phyloP scores from a whole-genome alignment of 2,113 vertebrate species.

The Amblyornis subalaris region DNA sequence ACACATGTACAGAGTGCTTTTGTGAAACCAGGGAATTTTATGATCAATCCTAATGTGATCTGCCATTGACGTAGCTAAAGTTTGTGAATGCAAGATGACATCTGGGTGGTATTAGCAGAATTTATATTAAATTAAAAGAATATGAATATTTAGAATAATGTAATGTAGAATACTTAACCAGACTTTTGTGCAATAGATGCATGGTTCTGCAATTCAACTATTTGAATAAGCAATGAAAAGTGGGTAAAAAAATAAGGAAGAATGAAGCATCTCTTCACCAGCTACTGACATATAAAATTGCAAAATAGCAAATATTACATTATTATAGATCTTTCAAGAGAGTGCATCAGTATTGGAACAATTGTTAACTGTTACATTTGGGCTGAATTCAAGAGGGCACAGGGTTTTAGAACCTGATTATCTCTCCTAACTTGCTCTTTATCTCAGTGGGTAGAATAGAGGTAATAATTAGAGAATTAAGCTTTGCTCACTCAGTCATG shows the following conservation, averaged over 20 bases:
- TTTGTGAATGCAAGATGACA: slow-evolving; percentile 24
- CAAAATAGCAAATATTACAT: not conserved
- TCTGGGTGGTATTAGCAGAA: slow-evolving; percentile 22
- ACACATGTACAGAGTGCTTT: not conserved
- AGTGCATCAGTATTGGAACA: not conserved
- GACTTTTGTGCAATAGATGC: not conserved
- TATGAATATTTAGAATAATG: slow-evolving; percentile 33
- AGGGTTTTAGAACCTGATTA: slow-evolving; percentile 65
- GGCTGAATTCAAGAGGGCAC: slow-evolving; percentile 43
- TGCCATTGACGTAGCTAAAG: not conserved
- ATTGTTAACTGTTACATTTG: slow-evolving; percentile 49
- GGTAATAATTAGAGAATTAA: slow-evolving; percentile 74
- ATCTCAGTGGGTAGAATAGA: slow-evolving; percentile 65
- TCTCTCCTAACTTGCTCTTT: slow-evolving; percentile 66
- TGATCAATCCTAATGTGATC: slow-evolving; percentile 46
- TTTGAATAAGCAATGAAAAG: not conserved
- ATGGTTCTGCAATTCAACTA: not conserved
- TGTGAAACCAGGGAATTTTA: not conserved
- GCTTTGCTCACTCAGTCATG: slow-evolving; percentile 57
- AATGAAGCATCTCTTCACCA: not conserved
- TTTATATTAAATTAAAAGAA: slow-evolving; percentile 41
- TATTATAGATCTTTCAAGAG: slow-evolving; percentile 10
- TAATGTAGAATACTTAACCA: not conserved
- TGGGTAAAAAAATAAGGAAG: not conserved
- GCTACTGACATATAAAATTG: not conserved